Evolutionary conservation across 1,140 invertebrate genomes (phyloP), one percentile per base, ranked within the genome.

Genomic region (Hycleus cichorii): DNA sequence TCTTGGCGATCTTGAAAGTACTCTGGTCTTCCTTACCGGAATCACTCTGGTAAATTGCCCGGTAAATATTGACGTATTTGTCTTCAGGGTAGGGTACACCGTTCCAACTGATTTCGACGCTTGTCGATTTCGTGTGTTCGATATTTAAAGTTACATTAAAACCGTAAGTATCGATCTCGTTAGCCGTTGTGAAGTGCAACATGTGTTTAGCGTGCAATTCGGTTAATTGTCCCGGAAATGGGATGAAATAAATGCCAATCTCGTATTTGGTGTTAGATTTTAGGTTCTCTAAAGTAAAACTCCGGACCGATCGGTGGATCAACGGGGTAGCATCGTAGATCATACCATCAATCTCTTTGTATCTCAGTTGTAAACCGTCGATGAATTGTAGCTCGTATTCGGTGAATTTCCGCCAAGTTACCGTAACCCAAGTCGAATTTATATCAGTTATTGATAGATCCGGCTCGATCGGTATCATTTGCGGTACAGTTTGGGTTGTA

Each of bases 11-110:
- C 74, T 91, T 88, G 72, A 94, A 93, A 0, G 83, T 86, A 66
- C 86, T 90, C 1, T 85, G 85, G 61, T 91, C 87, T 59, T 89
- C 87, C 60, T 87, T 83, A 3, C 82, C 83, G 2, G 78, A 80
- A 68, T 89, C 85, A 64, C 82, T 85, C 64, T 90, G 85, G 70
- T 91, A 93, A 54, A 91, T 88, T 2, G 89, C 87, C 60, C 90
- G 80, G 74, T 89, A 93, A 61, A 95, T 91, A 64, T 92, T 88
- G n/a, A 95, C 88, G 75, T 88, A 93, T 69, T 93, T 91, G 64
- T 93, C 90, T 61, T 91, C 85, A 0, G 91, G 91, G 67, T 87
- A 83, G 3, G 91, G 90, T 0, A 94, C 84, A 4, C 91, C 91
- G 47, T 76, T 83, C 88, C 90, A 92, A 1, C 80, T 81, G 2